Conservation (phyloP, 1,140 invertebrate species). For the Hylaeus anthracinus region DNA sequence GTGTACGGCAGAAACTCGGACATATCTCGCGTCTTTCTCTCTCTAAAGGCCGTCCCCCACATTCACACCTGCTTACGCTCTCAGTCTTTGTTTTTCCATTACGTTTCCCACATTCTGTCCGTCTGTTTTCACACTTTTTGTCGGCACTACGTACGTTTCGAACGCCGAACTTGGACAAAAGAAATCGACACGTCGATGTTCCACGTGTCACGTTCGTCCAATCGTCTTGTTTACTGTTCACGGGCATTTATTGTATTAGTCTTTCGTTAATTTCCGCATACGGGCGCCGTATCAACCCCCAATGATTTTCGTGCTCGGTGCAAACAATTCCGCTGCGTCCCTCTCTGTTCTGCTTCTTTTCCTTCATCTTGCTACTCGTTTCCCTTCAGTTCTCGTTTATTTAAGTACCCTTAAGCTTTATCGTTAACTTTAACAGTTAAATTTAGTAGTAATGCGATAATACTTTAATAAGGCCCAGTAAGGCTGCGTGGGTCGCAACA, state of each 20-base stretch:
- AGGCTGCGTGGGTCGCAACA: conserved; percentile 78
- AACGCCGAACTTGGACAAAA: neutral
- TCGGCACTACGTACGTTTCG: neutral
- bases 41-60: conserved; percentile 35
- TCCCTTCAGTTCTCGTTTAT: conserved; percentile 65
- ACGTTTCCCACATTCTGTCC: neutral
- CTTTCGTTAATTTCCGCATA: neutral
- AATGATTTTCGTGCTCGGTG: neutral
- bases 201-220: neutral
- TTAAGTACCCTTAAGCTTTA: conserved; percentile 65
- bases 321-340: conserved; percentile 3
- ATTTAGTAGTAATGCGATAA: conserved; percentile 79
- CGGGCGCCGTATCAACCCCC: neutral
- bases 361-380: conserved; percentile 33
- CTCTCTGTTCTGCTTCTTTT: conserved; percentile 1
- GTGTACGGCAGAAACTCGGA: conserved; percentile 50
- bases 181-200: neutral
- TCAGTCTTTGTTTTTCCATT: conserved; percentile 8
- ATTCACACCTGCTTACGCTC: conserved; percentile 4
- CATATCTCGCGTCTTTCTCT: conserved; percentile 25
- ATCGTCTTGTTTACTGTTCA: neutral
- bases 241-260: neutral
- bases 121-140: conserved; percentile 3
- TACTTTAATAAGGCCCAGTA: conserved; percentile 81
- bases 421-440: conserved; percentile 68